These are phyloP conservation scores for Pongo abelii DNA, from an alignment of 2,113 vertebrate species.

Conservation along the genomic window DNA sequence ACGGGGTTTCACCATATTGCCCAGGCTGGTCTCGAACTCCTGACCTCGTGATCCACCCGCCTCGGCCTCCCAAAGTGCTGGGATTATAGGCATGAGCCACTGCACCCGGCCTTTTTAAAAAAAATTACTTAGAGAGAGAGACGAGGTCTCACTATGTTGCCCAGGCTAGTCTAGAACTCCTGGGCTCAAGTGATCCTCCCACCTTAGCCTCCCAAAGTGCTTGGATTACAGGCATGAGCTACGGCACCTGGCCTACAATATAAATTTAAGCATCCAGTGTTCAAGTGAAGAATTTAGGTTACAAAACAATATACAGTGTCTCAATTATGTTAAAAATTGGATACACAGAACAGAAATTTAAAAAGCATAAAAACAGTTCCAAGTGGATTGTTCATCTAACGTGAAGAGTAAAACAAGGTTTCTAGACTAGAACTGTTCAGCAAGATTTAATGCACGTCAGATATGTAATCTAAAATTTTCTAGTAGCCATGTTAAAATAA, in stretches of 20 bases:
- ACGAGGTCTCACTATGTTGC: no score
- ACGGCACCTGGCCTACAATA: neutral
- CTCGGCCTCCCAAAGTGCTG: no score
- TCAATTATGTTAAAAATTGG: neutral
- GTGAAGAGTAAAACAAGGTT: neutral
- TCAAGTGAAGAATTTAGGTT: neutral
- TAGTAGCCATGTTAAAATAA: conserved; percentile 3
- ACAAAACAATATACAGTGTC: neutral
- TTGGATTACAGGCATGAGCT: no score
- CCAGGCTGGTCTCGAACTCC: no score
- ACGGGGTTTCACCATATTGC: no score
- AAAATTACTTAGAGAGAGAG: no score
- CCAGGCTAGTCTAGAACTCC: no score
- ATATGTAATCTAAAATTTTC: neutral
- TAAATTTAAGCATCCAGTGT: neutral
- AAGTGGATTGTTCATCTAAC: neutral
- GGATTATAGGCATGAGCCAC: no score
- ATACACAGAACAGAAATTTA: neutral
- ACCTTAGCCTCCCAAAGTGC: no score
- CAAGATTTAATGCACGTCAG: neutral
- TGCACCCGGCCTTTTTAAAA: no score
- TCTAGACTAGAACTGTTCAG: neutral
- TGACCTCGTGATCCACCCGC: no score
- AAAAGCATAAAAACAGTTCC: neutral
- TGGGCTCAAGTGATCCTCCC: no score